phyloP scores from a whole-genome alignment of 2,888 invertebrate genomes.

The Ochropleura plecta region DNA sequence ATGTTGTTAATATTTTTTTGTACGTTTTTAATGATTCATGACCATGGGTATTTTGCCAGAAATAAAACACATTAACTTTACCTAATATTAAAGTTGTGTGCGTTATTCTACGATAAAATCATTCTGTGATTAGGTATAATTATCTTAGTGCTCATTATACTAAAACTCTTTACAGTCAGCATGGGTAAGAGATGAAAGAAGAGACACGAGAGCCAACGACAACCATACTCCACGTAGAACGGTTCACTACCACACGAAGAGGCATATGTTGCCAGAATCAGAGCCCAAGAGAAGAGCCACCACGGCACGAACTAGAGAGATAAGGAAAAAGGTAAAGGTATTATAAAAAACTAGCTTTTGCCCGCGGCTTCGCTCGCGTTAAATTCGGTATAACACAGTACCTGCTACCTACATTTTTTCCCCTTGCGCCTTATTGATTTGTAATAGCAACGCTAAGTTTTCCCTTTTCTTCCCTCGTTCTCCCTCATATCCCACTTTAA shows the following conservation, averaged over 20 bases:
- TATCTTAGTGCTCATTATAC: background rate
- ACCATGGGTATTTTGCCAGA: too few relatives aligned
- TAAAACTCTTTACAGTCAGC: slow-evolving; percentile 65
- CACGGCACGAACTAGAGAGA: slow-evolving; percentile 74
- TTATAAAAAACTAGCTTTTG: too few relatives aligned
- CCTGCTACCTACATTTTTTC: too few relatives aligned
- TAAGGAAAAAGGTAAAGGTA: slow-evolving; percentile 84
- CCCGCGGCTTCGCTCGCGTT: too few relatives aligned
- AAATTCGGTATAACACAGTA: too few relatives aligned
- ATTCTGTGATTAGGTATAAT: background rate
- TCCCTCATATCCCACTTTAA: too few relatives aligned
- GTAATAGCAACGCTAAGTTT: too few relatives aligned
- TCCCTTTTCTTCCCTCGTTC: too few relatives aligned
- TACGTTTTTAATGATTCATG: too few relatives aligned
- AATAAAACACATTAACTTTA: too few relatives aligned
- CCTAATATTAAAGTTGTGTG: background rate
- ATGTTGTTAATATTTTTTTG: too few relatives aligned
- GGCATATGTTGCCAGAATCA: slow-evolving; percentile 79
- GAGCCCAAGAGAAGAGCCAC: slow-evolving; percentile 74
- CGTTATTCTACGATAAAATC: background rate
- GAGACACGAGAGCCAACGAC: slow-evolving; percentile 48
- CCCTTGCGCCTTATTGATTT: too few relatives aligned
- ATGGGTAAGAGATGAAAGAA: slow-evolving; percentile 68
- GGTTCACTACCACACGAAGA: slow-evolving; percentile 78
- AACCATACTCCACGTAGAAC: slow-evolving; percentile 63